Conservation (phyloP, 2,797 vertebrate species). For the Strix occidentalis region DNA sequence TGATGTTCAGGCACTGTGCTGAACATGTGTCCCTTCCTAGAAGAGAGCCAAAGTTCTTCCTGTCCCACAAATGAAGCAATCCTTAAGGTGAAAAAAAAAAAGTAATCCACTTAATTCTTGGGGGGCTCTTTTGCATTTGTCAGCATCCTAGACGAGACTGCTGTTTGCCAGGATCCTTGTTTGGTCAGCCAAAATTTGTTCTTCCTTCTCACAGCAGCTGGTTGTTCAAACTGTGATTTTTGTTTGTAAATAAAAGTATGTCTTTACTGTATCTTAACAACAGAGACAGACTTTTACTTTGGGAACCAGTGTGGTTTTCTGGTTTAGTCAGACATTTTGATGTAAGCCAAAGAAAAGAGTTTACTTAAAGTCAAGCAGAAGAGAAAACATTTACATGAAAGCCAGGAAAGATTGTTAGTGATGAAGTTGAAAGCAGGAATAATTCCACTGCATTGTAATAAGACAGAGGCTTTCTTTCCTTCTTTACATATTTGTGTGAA, state of each 20-base stretch:
- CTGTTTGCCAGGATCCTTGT: background rate
- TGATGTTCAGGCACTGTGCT: background rate
- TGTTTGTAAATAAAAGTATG: constrained; percentile 46
- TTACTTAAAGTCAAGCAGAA: constrained; percentile 57
- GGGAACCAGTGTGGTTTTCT: constrained; percentile 2
- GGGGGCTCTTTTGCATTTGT: background rate
- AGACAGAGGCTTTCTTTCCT: background rate
- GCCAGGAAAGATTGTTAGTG: constrained; percentile 8
- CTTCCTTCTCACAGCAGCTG: background rate
- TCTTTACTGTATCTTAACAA: constrained; percentile 22
- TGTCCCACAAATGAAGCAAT: background rate
- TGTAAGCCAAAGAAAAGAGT: constrained; percentile 50
- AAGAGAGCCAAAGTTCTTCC: background rate
- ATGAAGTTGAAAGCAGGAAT: constrained; percentile 23
- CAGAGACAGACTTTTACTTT: constrained; percentile 45
- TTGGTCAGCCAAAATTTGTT: background rate
- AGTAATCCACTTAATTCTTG: background rate
- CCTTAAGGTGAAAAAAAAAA: background rate
- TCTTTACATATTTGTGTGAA: constrained; percentile 1
- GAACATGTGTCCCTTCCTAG: background rate
- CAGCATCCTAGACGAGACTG: background rate
- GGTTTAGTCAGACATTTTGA: constrained; percentile 19
- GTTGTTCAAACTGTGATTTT: constrained; percentile 1
- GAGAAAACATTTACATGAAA: constrained; percentile 56
- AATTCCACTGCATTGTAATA: constrained; percentile 36